Evolutionary conservation across 2,113 vertebrate genomes (phyloP).

Genomic region (Otolemur garnettii): DNA sequence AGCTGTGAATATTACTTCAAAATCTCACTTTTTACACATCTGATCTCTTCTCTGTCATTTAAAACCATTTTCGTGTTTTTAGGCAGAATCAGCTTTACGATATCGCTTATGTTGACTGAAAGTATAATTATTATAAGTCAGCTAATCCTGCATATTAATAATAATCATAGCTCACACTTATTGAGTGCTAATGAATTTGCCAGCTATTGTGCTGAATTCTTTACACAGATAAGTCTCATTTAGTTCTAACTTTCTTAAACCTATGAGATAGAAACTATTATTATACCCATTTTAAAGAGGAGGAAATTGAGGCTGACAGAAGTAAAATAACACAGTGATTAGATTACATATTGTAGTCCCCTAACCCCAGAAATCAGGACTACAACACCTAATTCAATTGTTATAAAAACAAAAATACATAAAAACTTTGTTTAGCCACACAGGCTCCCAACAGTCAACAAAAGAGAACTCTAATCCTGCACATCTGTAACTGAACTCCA

Average conservation of each 20-base stretch:
- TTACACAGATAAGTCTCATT: not conserved
- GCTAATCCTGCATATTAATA: not conserved
- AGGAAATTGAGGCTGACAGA: constrained; percentile 64
- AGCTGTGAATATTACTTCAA: not conserved
- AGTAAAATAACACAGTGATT: constrained; percentile 6
- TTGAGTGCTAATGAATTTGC: not conserved
- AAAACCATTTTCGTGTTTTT: constrained; percentile 18
- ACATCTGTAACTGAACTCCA: not conserved
- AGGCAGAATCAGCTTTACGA: not conserved
- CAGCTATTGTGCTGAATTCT: not conserved
- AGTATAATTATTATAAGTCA: constrained; percentile 1
- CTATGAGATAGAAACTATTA: constrained; percentile 63
- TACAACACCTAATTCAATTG: constrained; percentile 51
- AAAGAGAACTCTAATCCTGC: constrained; percentile 25
- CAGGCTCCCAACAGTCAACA: constrained; percentile 35
- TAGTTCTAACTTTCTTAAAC: not conserved
- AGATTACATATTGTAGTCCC: constrained; percentile 43
- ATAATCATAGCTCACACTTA: not conserved
- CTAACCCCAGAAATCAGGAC: constrained; percentile 59
- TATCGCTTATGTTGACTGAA: not conserved
- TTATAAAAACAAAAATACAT: constrained; percentile 66
- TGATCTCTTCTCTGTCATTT: not conserved
- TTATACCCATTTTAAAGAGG: constrained; percentile 83
- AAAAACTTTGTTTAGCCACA: constrained; percentile 55
- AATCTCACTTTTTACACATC: not conserved